Percentiles rank a stretch among this genome's conserved stretches.
phyloP scores from a whole-genome alignment of 2,113 vertebrate species.

The Pachyramphus minor region DNA sequence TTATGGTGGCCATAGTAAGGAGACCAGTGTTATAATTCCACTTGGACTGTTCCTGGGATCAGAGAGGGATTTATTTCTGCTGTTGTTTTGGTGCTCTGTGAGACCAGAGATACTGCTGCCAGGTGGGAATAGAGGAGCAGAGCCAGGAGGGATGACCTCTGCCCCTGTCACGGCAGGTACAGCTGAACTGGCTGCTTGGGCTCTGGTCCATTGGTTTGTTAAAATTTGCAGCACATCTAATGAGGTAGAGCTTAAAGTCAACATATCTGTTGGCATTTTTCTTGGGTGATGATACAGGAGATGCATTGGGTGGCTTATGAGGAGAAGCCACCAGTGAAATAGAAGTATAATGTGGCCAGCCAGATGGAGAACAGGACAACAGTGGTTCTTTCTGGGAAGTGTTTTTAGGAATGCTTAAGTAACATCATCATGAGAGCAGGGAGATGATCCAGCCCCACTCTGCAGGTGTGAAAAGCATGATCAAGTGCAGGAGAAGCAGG shows the following conservation, averaged over 20 bases:
- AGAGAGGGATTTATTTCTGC: neutral
- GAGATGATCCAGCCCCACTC: neutral
- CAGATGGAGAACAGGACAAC: neutral
- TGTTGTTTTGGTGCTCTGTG: neutral
- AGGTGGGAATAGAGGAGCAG: neutral
- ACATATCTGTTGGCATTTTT: accelerated
- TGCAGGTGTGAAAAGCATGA: accelerated
- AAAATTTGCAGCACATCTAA: neutral
- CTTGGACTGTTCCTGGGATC: accelerated
- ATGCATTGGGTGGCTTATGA: neutral
- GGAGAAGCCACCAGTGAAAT: neutral
- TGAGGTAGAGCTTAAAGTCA: neutral
- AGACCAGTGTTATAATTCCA: neutral
- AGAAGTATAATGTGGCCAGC: accelerated
- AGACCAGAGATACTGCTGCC: accelerated
- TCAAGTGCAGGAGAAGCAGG: neutral
- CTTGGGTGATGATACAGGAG: neutral
- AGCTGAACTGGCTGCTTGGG: neutral
- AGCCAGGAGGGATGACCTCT: accelerated
- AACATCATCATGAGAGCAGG: accelerated
- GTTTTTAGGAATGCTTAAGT: neutral
- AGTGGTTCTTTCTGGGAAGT: neutral
- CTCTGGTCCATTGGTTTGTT: neutral
- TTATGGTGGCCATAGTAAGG: neutral
- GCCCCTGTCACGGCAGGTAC: neutral